Percentiles rank a stretch among this genome's conserved stretches.
phyloP scores from a whole-genome alignment of 2,113 vertebrate species.

The Zeus faber region DNA sequence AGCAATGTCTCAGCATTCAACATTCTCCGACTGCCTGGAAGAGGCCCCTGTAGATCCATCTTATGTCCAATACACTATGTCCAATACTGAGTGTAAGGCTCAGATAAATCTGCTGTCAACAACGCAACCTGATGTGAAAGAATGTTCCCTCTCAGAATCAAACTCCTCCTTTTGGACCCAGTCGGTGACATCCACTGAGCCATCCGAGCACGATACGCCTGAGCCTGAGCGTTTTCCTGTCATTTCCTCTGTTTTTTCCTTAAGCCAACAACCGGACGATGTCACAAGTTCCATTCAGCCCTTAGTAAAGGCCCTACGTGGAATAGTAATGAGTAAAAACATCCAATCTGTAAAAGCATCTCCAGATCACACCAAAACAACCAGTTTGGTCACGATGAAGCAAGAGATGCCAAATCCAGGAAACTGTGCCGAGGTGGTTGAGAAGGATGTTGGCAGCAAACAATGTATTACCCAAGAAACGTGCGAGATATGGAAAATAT shows the following conservation, averaged over 20 bases:
- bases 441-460: conserved; percentile 1
- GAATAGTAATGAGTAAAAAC: conserved; percentile 60
- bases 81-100: conserved; percentile 3
- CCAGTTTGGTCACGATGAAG: neutral
- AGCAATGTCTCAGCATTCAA: conserved; percentile 26
- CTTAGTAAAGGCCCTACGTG: conserved; percentile 68
- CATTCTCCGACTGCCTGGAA: neutral
- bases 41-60: conserved; percentile 13
- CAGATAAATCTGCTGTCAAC: neutral
- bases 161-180: conserved; percentile 25
- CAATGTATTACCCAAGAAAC: neutral
- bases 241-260: conserved; percentile 93
- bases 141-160: conserved; percentile 15
- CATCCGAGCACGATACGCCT: no score
- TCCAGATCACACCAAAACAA: conserved; percentile 13
- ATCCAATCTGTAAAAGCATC: conserved; percentile 1
- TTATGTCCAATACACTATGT: conserved; percentile 13
- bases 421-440: neutral
- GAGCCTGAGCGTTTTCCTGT: conserved; percentile 79
- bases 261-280: conserved; percentile 78
- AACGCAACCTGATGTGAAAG: conserved; percentile 12
- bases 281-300: conserved; percentile 69
- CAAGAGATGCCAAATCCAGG: neutral
- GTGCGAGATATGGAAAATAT: no score
- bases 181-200: conserved; percentile 9